A percentile compares a stretch with the other conserved stretches of the same genome.
phyloP scores from a whole-genome alignment of 2,797 vertebrate genomes.

The Falco naumanni region DNA sequence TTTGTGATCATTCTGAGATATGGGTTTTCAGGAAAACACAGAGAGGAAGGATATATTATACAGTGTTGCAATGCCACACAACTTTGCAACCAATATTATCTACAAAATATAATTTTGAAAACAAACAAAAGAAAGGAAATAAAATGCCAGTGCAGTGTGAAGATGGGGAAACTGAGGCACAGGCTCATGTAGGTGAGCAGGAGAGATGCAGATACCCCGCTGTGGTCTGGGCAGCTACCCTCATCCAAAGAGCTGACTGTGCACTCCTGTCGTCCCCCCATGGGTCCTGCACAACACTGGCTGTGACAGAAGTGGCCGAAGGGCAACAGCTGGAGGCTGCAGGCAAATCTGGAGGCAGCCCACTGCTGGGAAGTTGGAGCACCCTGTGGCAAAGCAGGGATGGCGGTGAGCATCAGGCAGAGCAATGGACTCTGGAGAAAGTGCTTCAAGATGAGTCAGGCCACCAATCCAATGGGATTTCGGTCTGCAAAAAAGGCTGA shows the following conservation, averaged over 20 bases:
- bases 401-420: neutral
- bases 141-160: neutral
- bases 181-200: fast-evolving
- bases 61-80: neutral
- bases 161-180: neutral
- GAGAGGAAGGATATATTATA: neutral
- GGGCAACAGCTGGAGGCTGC: neutral
- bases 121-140: neutral
- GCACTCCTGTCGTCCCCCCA: no score
- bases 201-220: neutral
- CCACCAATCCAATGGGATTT: neutral
- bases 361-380: fast-evolving
- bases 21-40: neutral
- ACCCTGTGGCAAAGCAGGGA: neutral
- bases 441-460: neutral
- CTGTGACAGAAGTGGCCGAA: neutral
- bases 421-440: neutral
- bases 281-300: fast-evolving
- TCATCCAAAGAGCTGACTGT: fast-evolving
- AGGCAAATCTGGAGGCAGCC: neutral
- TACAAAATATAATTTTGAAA: neutral
- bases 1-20: neutral
- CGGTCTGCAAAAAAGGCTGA: neutral
- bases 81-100: neutral
- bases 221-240: fast-evolving